phyloP scores from a whole-genome alignment of 2,888 invertebrate species.

The Stramonita haemastoma region DNA sequence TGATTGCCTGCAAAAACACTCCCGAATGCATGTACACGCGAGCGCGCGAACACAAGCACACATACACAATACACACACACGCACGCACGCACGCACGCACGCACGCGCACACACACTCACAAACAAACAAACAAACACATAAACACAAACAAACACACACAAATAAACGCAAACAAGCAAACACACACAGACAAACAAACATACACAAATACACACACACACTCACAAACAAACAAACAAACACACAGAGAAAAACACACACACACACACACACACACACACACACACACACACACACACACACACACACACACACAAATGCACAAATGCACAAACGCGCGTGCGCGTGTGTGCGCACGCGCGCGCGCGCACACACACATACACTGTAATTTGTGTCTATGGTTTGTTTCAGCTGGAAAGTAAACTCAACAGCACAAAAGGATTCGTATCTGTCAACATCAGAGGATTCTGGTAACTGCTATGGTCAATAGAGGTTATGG shows the following conservation, averaged over 20 bases:
- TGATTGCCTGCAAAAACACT: neutral
- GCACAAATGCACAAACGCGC: neutral
- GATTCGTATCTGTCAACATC: neutral
- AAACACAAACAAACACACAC: neutral
- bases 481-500: neutral
- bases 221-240: neutral
- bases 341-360: neutral
- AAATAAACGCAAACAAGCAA: neutral
- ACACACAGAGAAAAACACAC: no score
- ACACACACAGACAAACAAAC: neutral
- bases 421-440: neutral
- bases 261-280: neutral
- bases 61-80: neutral
- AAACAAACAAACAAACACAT: neutral
- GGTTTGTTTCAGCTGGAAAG: neutral
- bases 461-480: constrained; percentile 10
- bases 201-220: neutral
- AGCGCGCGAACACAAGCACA: neutral
- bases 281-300: neutral
- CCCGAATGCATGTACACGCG: neutral
- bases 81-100: neutral
- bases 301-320: neutral
- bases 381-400: no score
- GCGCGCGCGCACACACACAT: neutral
- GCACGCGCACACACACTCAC: neutral